Conservation (phyloP, 2,113 vertebrate species). For the Cervus canadensis region DNA sequence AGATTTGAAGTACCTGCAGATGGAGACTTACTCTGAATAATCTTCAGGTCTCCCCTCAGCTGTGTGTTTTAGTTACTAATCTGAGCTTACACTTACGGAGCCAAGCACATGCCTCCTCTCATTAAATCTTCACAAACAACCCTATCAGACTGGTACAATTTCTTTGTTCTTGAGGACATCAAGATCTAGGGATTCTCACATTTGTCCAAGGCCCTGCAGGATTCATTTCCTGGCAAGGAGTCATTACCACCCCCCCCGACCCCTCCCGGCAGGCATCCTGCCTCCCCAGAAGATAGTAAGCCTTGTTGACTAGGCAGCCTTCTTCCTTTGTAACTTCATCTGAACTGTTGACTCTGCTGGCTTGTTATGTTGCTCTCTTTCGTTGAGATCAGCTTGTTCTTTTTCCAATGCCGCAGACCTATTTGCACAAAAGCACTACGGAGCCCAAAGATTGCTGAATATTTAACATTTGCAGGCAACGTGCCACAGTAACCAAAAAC, state of each 20-base stretch:
- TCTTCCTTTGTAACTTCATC: conserved; percentile 44
- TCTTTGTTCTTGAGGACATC: not conserved
- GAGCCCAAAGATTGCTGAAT: conserved; percentile 53
- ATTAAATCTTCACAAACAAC: not conserved
- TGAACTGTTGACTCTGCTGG: conserved; percentile 49
- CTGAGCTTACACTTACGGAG: not conserved
- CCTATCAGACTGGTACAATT: not conserved
- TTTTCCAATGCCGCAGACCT: conserved; percentile 35
- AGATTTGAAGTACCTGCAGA: conserved; percentile 14
- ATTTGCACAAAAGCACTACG: conserved; percentile 55
- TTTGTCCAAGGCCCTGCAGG: not conserved
- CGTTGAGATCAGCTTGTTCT: conserved; percentile 60
- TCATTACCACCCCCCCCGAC: not conserved
- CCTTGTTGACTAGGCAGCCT: conserved; percentile 39
- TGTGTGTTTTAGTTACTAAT: conserved; percentile 28
- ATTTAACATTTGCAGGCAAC: conserved; percentile 59
- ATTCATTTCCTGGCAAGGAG: not conserved
- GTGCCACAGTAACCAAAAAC: conserved; percentile 62
- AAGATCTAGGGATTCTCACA: not conserved
- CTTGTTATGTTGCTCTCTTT: conserved; percentile 37
- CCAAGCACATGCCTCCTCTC: conserved; percentile 16
- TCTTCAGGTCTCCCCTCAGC: not conserved
- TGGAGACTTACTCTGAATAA: not conserved
- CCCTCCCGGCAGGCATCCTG: not conserved
- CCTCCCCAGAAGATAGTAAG: not conserved